Evolutionary conservation across 2,113 vertebrate genomes (phyloP).

Genomic region (Pithys albifrons): DNA sequence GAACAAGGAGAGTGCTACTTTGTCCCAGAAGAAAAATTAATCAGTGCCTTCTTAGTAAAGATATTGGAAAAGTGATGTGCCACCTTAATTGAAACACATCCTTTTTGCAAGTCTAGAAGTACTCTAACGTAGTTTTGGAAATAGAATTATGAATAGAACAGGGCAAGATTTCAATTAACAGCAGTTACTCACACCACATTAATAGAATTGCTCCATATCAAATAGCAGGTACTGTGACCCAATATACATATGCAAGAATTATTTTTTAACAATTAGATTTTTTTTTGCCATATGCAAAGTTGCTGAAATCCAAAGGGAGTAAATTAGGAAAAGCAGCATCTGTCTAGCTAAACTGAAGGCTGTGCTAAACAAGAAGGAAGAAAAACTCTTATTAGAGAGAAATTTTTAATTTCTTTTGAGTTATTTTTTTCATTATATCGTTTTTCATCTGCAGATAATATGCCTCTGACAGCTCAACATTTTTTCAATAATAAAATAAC

Average conservation of each 20-base stretch:
- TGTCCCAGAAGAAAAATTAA: neutral
- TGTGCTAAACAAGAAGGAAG: neutral
- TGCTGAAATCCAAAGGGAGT: neutral
- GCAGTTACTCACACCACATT: neutral
- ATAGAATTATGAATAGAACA: neutral
- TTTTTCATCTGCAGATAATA: conserved; percentile 29
- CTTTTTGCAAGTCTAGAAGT: neutral
- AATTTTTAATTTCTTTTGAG: neutral
- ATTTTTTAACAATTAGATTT: neutral
- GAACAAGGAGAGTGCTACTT: neutral
- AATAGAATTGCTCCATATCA: neutral
- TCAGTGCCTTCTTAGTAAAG: neutral
- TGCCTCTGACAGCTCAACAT: conserved; percentile 13
- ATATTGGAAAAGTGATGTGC: neutral
- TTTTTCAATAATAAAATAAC: conserved; percentile 45
- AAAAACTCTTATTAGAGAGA: neutral
- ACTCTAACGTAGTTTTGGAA: neutral
- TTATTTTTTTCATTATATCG: neutral
- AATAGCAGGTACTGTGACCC: neutral
- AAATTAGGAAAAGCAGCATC: neutral
- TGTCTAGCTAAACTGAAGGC: neutral
- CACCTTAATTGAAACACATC: neutral
- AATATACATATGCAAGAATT: neutral
- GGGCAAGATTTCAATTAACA: neutral
- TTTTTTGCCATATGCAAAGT: neutral